Base-by-base conservation (phyloP, 1,140 invertebrate genomes). In the Ectropis grisescens region DNA sequence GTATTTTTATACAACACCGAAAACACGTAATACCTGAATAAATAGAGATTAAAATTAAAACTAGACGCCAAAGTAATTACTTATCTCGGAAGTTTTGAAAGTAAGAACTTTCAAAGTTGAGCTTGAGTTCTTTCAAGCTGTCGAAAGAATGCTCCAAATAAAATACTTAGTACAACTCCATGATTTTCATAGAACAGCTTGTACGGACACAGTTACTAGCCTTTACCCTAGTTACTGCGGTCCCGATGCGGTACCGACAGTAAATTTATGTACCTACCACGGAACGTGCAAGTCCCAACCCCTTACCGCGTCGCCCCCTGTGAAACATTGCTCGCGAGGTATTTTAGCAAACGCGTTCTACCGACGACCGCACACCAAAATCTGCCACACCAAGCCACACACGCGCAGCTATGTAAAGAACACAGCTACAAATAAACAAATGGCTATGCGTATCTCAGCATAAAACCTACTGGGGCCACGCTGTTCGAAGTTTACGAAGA, bases 191-290 rank as follows among this genome's bases (percentile, higher is more conserved):
- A n/a, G n/a, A n/a, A n/a, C n/a, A n/a, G n/a, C n/a, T n/a, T n/a
- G n/a, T n/a, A n/a, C n/a, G n/a, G n/a, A n/a, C n/a, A n/a, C n/a
- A n/a, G n/a, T n/a, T n/a, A n/a, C n/a, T n/a, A n/a, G 55, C 53
- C 52, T 47, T 64, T 53, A 59, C 53, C 54, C 49, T 52, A 60
- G 58, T 58, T 72, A 70, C 66, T 71, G 70, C 65, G 67, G 67
- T 62, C 61, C 54, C 64, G 55, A 61, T 76, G 67, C 71, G 67
- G 65, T 61, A 70, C 59, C 52, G 33, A 38, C 67, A 47, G 49
- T 68, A 72, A 75, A 79, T 79, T 79, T 74, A 76, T 79, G 57
- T 65, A 67, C 58, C 65, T 65, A 67, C 58, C 65, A 65, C 54
- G 61, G 61, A 66, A 64, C 59, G 62, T 67, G 58, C 65, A 69